A percentile compares a stretch with the other conserved stretches of the same genome.
Evolutionary conservation across 2,797 vertebrate species (phyloP).

Genomic region (Peromyscus attwateri): DNA sequence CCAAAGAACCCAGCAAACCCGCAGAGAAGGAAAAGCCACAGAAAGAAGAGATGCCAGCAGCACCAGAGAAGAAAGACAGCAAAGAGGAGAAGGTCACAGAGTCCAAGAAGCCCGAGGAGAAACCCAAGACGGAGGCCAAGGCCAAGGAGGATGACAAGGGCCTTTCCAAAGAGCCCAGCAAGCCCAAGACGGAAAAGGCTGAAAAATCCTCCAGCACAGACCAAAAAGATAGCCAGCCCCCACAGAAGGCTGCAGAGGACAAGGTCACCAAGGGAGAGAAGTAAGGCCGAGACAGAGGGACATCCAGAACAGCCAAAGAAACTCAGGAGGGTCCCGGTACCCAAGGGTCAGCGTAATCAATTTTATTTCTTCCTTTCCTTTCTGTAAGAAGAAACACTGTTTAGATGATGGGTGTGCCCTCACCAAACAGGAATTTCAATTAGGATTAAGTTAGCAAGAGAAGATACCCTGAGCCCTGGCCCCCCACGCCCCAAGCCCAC

Average conservation of each 20-base stretch:
- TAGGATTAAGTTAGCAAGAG: slow-evolving; percentile 86
- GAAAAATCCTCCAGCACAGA: slow-evolving; percentile 92
- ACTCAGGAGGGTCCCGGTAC: slow-evolving; percentile 58
- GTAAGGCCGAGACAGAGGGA: slow-evolving; percentile 81
- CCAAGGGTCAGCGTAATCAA: slow-evolving; percentile 6
- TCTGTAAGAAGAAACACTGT: slow-evolving; percentile 69
- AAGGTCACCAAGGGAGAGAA: slow-evolving; percentile 88
- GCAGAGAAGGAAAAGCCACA: slow-evolving; percentile 85
- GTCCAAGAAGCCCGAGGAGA: slow-evolving; percentile 80
- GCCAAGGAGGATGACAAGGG: slow-evolving; percentile 74
- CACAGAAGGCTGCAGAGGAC: slow-evolving; percentile 84
- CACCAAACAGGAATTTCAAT: slow-evolving; percentile 80
- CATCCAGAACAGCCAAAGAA: slow-evolving; percentile 78
- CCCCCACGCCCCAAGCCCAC: not conserved
- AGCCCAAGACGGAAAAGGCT: slow-evolving; percentile 86
- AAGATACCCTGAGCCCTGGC: slow-evolving; percentile 30
- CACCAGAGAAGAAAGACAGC: slow-evolving; percentile 74
- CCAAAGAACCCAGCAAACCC: slow-evolving; percentile 81
- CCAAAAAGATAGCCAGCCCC: slow-evolving; percentile 87
- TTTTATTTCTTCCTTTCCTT: slow-evolving; percentile 53
- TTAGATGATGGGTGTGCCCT: slow-evolving; percentile 45
- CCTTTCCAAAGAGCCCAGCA: slow-evolving; percentile 69
- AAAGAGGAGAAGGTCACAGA: slow-evolving; percentile 82
- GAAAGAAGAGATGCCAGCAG: slow-evolving; percentile 84
- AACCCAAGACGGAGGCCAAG: slow-evolving; percentile 78